These are phyloP conservation scores for Lepetodrilus schrolli DNA, from an alignment of 2,888 invertebrate species.

Conservation along the genomic window DNA sequence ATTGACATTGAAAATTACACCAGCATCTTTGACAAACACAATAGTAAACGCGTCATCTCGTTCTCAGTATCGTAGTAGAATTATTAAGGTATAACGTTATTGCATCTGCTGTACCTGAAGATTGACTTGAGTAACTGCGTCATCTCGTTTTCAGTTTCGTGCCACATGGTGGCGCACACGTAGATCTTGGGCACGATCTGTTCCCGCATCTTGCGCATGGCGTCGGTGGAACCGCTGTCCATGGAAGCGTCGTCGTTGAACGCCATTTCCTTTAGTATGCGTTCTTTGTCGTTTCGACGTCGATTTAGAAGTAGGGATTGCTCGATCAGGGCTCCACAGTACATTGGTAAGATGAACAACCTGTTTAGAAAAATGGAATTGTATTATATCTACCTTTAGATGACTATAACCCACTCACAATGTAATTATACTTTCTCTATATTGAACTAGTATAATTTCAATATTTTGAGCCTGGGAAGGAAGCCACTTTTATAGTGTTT, in stretches of 20 bases:
- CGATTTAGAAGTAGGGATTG: constrained; percentile 95
- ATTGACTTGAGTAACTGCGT: constrained; percentile 68
- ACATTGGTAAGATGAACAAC: constrained; percentile 94
- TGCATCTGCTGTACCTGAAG: constrained; percentile 67
- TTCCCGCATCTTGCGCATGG: constrained; percentile 48
- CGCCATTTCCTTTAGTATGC: constrained; percentile 49
- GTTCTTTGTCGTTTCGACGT: constrained; percentile 86
- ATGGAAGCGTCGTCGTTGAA: constrained; percentile 50
- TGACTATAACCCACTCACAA: too few species aligned
- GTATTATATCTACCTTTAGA: too few species aligned
- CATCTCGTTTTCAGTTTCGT: constrained; percentile 71
- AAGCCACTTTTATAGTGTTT: too few species aligned
- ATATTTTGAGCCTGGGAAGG: too few species aligned
- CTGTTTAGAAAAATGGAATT: background rate
- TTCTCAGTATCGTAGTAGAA: too few species aligned
- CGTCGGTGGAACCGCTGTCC: constrained; percentile 51
- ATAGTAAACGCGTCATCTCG: too few species aligned
- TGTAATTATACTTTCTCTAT: too few species aligned
- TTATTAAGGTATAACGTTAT: too few species aligned
- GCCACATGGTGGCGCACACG: constrained; percentile 73
- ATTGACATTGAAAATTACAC: too few species aligned
- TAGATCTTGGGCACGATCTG: constrained; percentile 64
- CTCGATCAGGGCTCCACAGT: constrained; percentile 91
- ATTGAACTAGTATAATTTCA: too few species aligned
- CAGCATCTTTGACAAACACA: too few species aligned